phyloP scores from a whole-genome alignment of 2,797 vertebrate genomes.

The Acomys russatus region DNA sequence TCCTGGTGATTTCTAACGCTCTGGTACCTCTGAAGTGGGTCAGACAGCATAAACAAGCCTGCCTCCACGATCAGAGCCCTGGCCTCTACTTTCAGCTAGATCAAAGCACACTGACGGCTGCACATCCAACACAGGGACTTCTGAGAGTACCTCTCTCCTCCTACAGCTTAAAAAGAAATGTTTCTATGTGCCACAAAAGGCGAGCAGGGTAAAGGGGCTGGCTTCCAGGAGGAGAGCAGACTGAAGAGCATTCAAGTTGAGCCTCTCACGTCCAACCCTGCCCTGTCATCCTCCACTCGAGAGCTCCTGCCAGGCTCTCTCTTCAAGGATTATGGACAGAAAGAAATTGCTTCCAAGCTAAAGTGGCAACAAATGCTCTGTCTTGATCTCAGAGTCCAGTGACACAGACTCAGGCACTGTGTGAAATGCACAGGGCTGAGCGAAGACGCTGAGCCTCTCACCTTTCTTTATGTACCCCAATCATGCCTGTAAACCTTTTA shows the following conservation, averaged over 20 bases:
- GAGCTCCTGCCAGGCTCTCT: background rate
- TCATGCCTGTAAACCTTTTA: accelerated
- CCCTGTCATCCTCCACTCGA: background rate
- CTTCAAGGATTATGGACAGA: background rate
- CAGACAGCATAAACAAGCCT: background rate
- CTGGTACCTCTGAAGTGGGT: slow-evolving; percentile 14
- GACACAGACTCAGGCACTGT: accelerated
- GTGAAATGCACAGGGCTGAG: background rate
- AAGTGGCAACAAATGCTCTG: background rate
- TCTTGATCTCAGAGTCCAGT: background rate
- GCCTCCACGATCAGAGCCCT: background rate
- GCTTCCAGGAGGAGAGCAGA: background rate
- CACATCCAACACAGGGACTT: background rate
- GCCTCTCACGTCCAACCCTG: background rate
- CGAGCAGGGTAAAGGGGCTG: background rate
- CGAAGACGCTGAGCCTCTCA: background rate
- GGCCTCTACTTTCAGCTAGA: slow-evolving; percentile 52
- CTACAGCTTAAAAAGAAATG: background rate
- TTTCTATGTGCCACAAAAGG: background rate
- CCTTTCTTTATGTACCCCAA: background rate
- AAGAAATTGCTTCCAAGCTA: background rate
- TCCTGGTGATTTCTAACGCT: background rate
- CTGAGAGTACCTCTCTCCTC: background rate
- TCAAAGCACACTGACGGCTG: slow-evolving; percentile 40
- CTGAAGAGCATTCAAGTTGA: background rate